These are phyloP conservation scores for Andrena dorsata DNA, from an alignment of 2,888 invertebrate genomes.

Conservation along the genomic window DNA sequence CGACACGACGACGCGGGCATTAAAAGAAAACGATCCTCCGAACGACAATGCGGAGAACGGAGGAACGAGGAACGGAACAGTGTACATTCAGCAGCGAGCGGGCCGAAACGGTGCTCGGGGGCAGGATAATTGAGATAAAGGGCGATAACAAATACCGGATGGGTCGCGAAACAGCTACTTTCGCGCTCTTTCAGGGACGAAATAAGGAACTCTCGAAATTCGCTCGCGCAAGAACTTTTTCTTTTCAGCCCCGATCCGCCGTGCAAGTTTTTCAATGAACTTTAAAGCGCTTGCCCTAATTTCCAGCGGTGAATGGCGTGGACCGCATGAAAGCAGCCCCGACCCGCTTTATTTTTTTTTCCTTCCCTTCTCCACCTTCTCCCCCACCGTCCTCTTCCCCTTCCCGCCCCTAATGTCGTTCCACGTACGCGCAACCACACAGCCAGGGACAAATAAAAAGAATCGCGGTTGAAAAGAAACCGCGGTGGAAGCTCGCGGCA, in stretches of 20 bases:
- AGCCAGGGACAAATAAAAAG: slow-evolving; percentile 44
- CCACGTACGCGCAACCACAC: neutral
- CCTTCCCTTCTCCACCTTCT: slow-evolving; percentile 2
- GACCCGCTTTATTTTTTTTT: slow-evolving; percentile 70
- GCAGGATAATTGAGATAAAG: slow-evolving; percentile 63
- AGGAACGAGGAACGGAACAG: slow-evolving; percentile 18
- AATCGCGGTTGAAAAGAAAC: slow-evolving; percentile 58
- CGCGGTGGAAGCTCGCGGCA: slow-evolving; percentile 36
- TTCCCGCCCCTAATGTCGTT: slow-evolving; percentile 15
- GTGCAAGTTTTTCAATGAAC: slow-evolving; percentile 73
- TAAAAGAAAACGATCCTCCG: slow-evolving; percentile 16
- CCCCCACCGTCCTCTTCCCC: too few species aligned
- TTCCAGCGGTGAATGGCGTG: slow-evolving; percentile 74
- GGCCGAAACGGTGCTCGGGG: slow-evolving; percentile 4
- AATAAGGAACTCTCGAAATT: slow-evolving; percentile 69
- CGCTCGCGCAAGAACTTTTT: slow-evolving; percentile 67
- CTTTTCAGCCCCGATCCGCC: slow-evolving; percentile 41
- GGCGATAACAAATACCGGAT: slow-evolving; percentile 62
- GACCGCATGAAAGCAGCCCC: slow-evolving; percentile 73
- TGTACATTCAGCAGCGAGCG: slow-evolving; percentile 2
- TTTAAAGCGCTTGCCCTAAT: slow-evolving; percentile 79
- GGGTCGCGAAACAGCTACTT: slow-evolving; percentile 51
- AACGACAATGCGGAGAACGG: slow-evolving; percentile 27
- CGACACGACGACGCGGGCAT: neutral
- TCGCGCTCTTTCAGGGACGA: slow-evolving; percentile 66